Percentiles rank a stretch among this genome's conserved stretches.
Evolutionary conservation across 2,888 invertebrate genomes (phyloP).

Genomic region (Leptinotarsa rubiginosa): DNA sequence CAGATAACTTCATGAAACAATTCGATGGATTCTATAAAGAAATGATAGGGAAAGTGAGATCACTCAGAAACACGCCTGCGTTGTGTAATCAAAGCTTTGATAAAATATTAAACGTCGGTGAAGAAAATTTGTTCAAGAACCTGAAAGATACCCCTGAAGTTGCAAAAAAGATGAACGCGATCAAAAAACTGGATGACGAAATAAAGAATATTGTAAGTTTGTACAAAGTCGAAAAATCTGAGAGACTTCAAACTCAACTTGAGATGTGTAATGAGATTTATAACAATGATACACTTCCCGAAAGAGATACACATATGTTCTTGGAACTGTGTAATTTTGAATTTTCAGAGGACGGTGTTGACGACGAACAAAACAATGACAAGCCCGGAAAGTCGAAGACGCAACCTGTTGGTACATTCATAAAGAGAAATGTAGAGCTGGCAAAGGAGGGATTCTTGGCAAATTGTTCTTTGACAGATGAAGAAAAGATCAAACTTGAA

Average conservation of each 20-base stretch:
- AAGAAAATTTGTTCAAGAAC: constrained; percentile 44
- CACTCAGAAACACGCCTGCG: constrained; percentile 42
- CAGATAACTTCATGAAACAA: constrained; percentile 39
- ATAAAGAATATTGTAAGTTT: constrained; percentile 45
- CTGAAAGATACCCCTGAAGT: constrained; percentile 49
- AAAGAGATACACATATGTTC: constrained; percentile 43
- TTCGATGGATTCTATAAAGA: constrained; percentile 46
- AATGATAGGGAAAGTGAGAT: constrained; percentile 49
- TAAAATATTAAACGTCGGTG: constrained; percentile 29
- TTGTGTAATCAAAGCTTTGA: constrained; percentile 33
- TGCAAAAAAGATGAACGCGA: constrained; percentile 44
- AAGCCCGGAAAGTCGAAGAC: constrained; percentile 1
- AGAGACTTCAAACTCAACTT: constrained; percentile 45
- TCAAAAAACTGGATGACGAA: constrained; percentile 46
- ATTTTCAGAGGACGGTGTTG: constrained; percentile 21
- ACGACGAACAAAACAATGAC: constrained; percentile 22
- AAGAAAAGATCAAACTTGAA: constrained; percentile 53
- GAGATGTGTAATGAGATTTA: constrained; percentile 48
- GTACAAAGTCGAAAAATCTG: constrained; percentile 47
- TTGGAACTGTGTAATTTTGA: constrained; percentile 48
- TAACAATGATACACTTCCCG: constrained; percentile 26
- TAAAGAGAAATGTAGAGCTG: constrained; percentile 45
- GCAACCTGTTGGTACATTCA: constrained; percentile 36
- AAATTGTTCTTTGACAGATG: constrained; percentile 51
- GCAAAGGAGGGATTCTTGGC: constrained; percentile 51